Percentiles rank a stretch among this genome's conserved stretches.
Conservation (phyloP, 2,888 invertebrate genomes). For the Polietes domitor region DNA sequence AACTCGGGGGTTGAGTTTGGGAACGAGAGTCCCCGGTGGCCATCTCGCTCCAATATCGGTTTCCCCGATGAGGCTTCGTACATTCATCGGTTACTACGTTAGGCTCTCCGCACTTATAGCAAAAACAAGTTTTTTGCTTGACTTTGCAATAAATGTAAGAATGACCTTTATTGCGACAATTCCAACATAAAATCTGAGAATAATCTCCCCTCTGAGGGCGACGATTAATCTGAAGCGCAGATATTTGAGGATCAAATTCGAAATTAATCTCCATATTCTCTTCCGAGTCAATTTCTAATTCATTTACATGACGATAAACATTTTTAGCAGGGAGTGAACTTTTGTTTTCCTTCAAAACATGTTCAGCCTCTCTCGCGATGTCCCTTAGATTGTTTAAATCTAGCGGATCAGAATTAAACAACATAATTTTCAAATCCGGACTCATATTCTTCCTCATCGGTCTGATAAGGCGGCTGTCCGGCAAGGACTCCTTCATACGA, state of each 20-base stretch:
- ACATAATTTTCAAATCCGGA: too few species aligned
- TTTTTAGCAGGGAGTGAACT: not conserved
- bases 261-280: not conserved
- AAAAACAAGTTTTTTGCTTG: not conserved
- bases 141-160: constrained; percentile 39
- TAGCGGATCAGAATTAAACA: too few species aligned
- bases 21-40: constrained; percentile 50
- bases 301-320: not conserved
- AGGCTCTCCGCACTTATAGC: constrained; percentile 36
- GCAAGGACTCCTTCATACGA: too few species aligned
- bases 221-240: not conserved
- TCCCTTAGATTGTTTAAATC: too few species aligned
- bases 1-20: constrained; percentile 17
- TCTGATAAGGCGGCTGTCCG: too few species aligned
- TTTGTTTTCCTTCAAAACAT: not conserved
- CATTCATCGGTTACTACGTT: constrained; percentile 22
- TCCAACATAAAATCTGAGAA: constrained; percentile 41
- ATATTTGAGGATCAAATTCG: constrained; percentile 24
- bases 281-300: not conserved
- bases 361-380: too few species aligned
- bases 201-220: not conserved
- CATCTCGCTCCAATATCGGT: constrained; percentile 37
- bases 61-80: constrained; percentile 24
- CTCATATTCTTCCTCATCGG: too few species aligned
- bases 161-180: constrained; percentile 36